Evolutionary conservation across 2,113 vertebrate species (phyloP), one percentile per base, ranked within the genome.

Genomic region (Equus przewalskii): DNA sequence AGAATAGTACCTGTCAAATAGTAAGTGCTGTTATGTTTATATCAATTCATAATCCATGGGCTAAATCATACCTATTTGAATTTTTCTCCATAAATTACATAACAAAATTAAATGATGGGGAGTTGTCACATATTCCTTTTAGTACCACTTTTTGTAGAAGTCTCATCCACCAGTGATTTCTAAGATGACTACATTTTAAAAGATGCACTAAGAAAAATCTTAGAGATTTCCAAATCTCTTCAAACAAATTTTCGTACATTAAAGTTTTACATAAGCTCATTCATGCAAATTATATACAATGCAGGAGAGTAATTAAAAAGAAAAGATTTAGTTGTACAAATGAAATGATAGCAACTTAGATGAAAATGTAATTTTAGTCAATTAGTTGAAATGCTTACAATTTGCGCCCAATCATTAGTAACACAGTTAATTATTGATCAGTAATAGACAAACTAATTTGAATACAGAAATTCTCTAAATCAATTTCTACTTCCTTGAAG

Each of bases 291-390:
- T 83, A 89, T 30, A 49, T 56, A 46, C 7, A 16, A 46, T 60
- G 9, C 33, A 89, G 41, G 33, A 89, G 6, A 79, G 13, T 15
- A 97, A 75, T 75, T 13, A 49, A 79, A 80, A 10, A 73, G 33
- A 89, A 96, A 97, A 94, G 44, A 86, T 26, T 90, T 83, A 54
- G 30, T n/a, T 93, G 70, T 73, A 88, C 36, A 91, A 92, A 94
- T 36, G 5, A 91, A 83, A 91, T 62, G 73, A 96, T 10, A 93
- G n/a, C 72, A 80, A 94, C 64, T 90, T 81, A 75, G 22, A 60
- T 86, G 21, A 82, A 89, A 90, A 86, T 90, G 36, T 33, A 69
- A 90, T 81, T 64, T 69, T 6, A 84, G 13, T 36, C 46, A 93
- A 91, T 88, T 76, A 82, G 24, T 80, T 44, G 72, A 97, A 93